Percentiles rank a stretch among this genome's conserved stretches.
These are phyloP conservation scores for Solea senegalensis DNA, from an alignment of 2,113 vertebrate genomes.

Conservation along the genomic window DNA sequence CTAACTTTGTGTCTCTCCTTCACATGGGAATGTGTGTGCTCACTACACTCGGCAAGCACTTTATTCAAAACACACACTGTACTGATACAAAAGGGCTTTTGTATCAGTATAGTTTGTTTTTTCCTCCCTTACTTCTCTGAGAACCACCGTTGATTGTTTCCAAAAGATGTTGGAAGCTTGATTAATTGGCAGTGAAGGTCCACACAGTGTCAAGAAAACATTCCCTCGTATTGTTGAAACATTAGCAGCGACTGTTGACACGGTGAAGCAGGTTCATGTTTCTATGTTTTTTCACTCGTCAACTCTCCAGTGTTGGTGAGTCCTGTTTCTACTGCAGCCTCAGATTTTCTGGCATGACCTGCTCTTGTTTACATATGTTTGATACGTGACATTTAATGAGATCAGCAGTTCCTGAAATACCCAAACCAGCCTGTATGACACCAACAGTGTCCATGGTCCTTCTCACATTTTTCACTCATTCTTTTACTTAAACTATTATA, in stretches of 20 bases:
- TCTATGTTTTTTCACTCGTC: too few species aligned
- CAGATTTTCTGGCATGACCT: too few species aligned
- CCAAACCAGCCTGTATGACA: not conserved
- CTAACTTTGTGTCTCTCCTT: conserved; percentile 27
- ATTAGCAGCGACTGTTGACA: too few species aligned
- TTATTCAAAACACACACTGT: not conserved
- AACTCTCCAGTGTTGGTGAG: too few species aligned
- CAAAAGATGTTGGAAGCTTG: not conserved
- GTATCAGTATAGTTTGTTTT: too few species aligned
- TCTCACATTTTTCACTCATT: too few species aligned
- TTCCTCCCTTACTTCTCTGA: too few species aligned
- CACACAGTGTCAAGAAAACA: not conserved
- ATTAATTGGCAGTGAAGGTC: not conserved
- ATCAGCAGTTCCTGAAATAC: not conserved
- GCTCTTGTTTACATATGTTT: too few species aligned
- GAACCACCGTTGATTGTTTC: not conserved
- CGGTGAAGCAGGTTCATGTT: not conserved
- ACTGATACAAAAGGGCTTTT: not conserved
- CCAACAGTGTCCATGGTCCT: not conserved
- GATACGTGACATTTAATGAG: too few species aligned
- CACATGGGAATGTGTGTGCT: conserved; percentile 25
- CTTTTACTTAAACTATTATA: too few species aligned
- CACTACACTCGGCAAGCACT: conserved; percentile 1
- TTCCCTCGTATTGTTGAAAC: not conserved
- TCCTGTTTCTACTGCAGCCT: too few species aligned